phyloP scores from a whole-genome alignment of 2,113 vertebrate species.

The Oxyruncus cristatus region DNA sequence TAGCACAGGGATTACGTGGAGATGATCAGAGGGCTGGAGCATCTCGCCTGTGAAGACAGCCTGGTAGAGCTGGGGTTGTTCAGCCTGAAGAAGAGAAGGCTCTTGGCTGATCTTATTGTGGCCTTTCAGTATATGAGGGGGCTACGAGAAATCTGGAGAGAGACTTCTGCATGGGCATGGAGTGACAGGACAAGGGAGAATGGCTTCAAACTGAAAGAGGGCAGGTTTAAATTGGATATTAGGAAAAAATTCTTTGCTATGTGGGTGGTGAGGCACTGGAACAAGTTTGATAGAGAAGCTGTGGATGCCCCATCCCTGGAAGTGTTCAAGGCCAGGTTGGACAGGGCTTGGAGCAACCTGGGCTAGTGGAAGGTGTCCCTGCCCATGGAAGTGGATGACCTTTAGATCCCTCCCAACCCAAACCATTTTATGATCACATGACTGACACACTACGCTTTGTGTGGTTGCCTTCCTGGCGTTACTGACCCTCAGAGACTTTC shows the following conservation, averaged over 20 bases:
- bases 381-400: background rate
- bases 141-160: background rate
- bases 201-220: background rate
- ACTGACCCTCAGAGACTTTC: background rate
- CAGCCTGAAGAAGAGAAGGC: background rate
- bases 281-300: background rate
- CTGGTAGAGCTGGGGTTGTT: background rate
- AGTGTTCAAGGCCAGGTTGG: background rate
- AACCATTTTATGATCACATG: accelerated
- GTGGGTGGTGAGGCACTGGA: background rate
- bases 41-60: background rate
- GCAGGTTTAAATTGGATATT: background rate
- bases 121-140: background rate
- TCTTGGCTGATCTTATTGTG: background rate
- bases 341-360: background rate
- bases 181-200: background rate
- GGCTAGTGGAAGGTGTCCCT: background rate
- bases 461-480: background rate
- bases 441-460: background rate
- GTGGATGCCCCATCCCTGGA: background rate
- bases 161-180: background rate
- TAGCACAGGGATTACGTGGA: background rate
- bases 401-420: background rate
- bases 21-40: background rate
- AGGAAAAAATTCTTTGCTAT: background rate